phyloP scores from a whole-genome alignment of 2,113 vertebrate species.

The Gracilinanus agilis region DNA sequence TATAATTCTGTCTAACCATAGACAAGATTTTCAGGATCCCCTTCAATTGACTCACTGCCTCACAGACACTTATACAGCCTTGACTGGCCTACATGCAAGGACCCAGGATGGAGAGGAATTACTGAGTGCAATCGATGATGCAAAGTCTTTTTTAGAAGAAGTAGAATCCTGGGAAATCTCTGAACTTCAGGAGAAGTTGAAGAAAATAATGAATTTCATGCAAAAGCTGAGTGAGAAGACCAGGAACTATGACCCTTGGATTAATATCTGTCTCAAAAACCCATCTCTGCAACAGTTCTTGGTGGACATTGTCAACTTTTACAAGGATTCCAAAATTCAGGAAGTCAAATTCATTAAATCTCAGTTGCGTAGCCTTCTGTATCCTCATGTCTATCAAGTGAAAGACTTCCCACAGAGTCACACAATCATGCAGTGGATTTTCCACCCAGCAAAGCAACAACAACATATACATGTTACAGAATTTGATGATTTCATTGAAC shows the following conservation, averaged over 20 bases:
- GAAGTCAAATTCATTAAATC: constrained; percentile 60
- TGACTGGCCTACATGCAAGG: neutral
- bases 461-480: constrained; percentile 11
- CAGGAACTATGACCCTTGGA: constrained; percentile 69
- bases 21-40: constrained; percentile 66
- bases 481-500: constrained; percentile 66
- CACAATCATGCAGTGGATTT: constrained; percentile 76
- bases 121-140: constrained; percentile 23
- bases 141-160: constrained; percentile 49
- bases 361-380: constrained; percentile 72
- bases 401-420: constrained; percentile 73
- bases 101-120: constrained; percentile 63
- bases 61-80: neutral
- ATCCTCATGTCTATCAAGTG: constrained; percentile 74
- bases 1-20: constrained; percentile 74
- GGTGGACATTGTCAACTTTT: constrained; percentile 38
- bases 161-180: constrained; percentile 70
- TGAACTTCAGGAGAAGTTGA: constrained; percentile 56
- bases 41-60: constrained; percentile 56
- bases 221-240: constrained; percentile 52
- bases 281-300: constrained; percentile 78
- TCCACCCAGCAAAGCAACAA: neutral
- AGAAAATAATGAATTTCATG: constrained; percentile 67
- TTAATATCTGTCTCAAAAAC: constrained; percentile 75
- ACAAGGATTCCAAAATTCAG: constrained; percentile 30